phyloP scores from a whole-genome alignment of 2,113 vertebrate species.

The Alouatta palliata region DNA sequence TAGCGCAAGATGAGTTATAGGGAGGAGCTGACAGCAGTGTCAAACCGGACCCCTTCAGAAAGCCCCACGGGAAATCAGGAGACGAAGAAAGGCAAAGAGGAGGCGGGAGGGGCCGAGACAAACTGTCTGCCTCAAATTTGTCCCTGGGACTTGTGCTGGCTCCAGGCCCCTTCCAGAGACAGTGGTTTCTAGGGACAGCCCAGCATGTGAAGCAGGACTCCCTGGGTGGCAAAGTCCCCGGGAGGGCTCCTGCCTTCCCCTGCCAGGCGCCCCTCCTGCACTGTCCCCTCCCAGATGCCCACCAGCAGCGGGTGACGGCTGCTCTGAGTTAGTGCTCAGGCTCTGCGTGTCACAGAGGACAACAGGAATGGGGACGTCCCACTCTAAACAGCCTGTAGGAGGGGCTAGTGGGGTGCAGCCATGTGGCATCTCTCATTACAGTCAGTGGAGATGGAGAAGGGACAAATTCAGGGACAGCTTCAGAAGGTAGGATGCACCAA shows the following conservation, averaged over 20 bases:
- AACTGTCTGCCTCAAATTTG: neutral
- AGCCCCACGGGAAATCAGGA: neutral
- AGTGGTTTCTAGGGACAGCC: neutral
- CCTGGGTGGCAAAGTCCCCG: neutral
- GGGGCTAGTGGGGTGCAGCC: neutral
- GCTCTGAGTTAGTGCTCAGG: slow-evolving; percentile 1
- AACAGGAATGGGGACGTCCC: neutral
- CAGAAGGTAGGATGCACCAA: neutral
- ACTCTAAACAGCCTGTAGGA: neutral
- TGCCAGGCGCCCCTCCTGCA: neutral
- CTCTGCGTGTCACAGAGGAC: neutral
- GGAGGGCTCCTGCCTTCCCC: neutral
- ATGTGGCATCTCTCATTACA: neutral
- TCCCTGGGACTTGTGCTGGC: neutral
- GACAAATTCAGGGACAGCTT: rapidly evolving
- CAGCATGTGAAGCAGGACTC: neutral
- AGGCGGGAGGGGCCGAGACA: neutral
- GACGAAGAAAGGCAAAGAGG: neutral
- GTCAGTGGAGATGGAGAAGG: neutral
- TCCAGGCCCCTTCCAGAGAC: slow-evolving; percentile 5
- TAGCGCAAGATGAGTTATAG: neutral
- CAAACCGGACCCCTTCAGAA: neutral
- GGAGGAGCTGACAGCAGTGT: neutral
- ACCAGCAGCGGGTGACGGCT: neutral
- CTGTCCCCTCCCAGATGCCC: neutral